These are phyloP conservation scores for Gobiocypris rarus DNA, from an alignment of 2,113 vertebrate species.

Conservation along the genomic window DNA sequence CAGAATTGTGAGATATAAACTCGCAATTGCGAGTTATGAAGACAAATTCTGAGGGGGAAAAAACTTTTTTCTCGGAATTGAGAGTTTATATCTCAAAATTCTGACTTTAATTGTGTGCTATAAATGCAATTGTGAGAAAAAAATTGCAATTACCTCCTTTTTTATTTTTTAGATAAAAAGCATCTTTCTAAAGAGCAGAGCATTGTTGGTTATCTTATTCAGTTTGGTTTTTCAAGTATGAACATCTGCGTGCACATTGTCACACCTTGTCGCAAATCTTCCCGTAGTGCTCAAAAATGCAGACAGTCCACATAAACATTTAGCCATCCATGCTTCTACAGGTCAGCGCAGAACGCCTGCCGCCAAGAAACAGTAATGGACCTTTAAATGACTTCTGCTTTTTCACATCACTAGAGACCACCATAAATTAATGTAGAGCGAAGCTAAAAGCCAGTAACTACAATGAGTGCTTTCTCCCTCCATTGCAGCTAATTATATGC, in stretches of 20 bases:
- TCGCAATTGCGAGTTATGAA: too few species aligned
- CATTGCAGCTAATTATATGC: slow-evolving; percentile 51
- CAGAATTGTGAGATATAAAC: too few species aligned
- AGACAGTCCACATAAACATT: slow-evolving; percentile 19
- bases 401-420: slow-evolving; percentile 50
- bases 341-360: slow-evolving; percentile 11
- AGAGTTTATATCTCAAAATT: too few species aligned
- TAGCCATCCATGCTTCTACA: slow-evolving; percentile 5
- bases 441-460: slow-evolving; percentile 58
- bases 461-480: slow-evolving; percentile 48
- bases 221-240: neutral
- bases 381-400: slow-evolving; percentile 48
- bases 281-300: slow-evolving; percentile 20
- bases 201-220: neutral
- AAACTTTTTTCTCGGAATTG: too few species aligned
- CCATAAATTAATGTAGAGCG: slow-evolving; percentile 55
- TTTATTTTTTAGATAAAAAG: too few species aligned
- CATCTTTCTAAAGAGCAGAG: too few species aligned
- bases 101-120: too few species aligned
- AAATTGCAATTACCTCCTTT: too few species aligned
- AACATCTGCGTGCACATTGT: neutral
- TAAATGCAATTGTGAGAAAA: too few species aligned
- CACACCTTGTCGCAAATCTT: slow-evolving; percentile 8
- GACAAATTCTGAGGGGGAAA: too few species aligned
- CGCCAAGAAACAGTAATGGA: slow-evolving; percentile 46